Conservation (phyloP, 2,113 vertebrate species). For the Syngnathus scovelli region DNA sequence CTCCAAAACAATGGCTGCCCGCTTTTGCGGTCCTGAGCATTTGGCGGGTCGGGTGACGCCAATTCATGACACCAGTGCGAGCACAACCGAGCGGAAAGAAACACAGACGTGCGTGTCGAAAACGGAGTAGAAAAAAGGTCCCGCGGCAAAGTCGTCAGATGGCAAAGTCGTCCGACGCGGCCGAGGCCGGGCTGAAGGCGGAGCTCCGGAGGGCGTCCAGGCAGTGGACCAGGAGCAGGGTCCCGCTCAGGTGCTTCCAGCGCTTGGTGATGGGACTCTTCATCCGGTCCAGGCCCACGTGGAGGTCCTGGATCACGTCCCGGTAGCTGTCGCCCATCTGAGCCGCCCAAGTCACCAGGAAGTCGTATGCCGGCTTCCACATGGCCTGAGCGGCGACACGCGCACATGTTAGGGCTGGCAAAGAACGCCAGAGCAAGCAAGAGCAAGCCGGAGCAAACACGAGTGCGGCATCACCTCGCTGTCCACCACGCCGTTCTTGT, state of each 20-base stretch:
- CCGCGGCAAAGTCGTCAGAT: slow-evolving; percentile 66
- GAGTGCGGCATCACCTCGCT: slow-evolving; percentile 74
- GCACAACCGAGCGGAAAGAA: neutral
- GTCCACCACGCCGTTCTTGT: slow-evolving; percentile 83
- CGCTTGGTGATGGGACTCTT: slow-evolving; percentile 93
- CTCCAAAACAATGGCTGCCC: neutral
- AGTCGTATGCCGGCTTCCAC: slow-evolving; percentile 98
- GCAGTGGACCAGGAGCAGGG: slow-evolving; percentile 92
- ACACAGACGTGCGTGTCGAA: neutral
- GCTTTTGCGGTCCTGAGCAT: neutral
- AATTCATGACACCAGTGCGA: neutral
- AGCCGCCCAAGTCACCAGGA: slow-evolving; percentile 92
- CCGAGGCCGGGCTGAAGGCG: slow-evolving; percentile 79
- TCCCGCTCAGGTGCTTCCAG: slow-evolving; percentile 95
- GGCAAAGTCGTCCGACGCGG: slow-evolving; percentile 76
- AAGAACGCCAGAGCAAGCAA: no score
- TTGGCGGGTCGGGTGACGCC: neutral
- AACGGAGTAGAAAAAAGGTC: neutral
- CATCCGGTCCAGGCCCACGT: slow-evolving; percentile 92
- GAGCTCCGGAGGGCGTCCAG: slow-evolving; percentile 86
- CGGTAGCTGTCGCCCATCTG: slow-evolving; percentile 96
- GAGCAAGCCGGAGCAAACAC: no score
- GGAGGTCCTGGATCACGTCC: slow-evolving; percentile 94
- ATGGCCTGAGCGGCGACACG: slow-evolving; percentile 75
- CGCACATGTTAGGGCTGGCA: neutral